A percentile compares a stretch with the other conserved stretches of the same genome.
Conservation (phyloP, 2,888 invertebrate species). For the Caenorhabditis parvicauda region DNA sequence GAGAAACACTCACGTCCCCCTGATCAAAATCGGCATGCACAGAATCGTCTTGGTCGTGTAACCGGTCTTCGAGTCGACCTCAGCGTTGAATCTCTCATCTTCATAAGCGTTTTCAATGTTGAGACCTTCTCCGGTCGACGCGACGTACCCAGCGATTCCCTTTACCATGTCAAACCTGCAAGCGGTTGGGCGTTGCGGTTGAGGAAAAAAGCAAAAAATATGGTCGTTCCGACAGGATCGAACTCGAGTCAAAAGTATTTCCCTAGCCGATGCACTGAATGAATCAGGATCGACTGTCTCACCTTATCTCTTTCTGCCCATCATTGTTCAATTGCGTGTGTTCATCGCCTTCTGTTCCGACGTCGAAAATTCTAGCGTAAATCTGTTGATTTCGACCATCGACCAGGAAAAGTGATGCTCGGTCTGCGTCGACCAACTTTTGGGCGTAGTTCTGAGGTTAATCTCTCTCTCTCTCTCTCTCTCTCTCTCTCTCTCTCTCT, state of each 20-base stretch:
- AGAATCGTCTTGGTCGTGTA: slow-evolving; percentile 75
- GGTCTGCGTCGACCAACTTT: slow-evolving; percentile 77
- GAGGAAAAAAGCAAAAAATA: too few species aligned
- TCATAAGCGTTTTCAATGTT: slow-evolving; percentile 81
- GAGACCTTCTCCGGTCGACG: slow-evolving; percentile 76
- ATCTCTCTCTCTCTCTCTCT: neutral
- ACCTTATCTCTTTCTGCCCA: slow-evolving; percentile 55
- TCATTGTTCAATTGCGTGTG: slow-evolving; percentile 41
- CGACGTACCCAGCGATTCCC: slow-evolving; percentile 82
- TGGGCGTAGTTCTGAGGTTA: slow-evolving; percentile 74
- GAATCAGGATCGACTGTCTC: neutral
- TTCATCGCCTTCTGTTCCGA: slow-evolving; percentile 58
- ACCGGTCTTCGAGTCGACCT: slow-evolving; percentile 68
- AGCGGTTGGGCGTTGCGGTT: too few species aligned
- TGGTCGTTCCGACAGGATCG: too few species aligned
- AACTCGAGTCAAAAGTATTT: too few species aligned
- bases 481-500: neutral
- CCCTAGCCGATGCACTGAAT: too few species aligned
- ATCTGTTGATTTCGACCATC: slow-evolving; percentile 76
- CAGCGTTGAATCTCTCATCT: slow-evolving; percentile 64
- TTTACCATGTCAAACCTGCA: slow-evolving; percentile 74
- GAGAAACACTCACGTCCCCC: slow-evolving; percentile 58
- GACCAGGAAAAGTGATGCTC: slow-evolving; percentile 80
- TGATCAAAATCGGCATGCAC: slow-evolving; percentile 83
- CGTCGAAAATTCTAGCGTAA: slow-evolving; percentile 80